Evolutionary conservation across 1,140 invertebrate genomes (phyloP), one percentile per base, ranked within the genome.

Genomic region (Eurytemora carolleeae): DNA sequence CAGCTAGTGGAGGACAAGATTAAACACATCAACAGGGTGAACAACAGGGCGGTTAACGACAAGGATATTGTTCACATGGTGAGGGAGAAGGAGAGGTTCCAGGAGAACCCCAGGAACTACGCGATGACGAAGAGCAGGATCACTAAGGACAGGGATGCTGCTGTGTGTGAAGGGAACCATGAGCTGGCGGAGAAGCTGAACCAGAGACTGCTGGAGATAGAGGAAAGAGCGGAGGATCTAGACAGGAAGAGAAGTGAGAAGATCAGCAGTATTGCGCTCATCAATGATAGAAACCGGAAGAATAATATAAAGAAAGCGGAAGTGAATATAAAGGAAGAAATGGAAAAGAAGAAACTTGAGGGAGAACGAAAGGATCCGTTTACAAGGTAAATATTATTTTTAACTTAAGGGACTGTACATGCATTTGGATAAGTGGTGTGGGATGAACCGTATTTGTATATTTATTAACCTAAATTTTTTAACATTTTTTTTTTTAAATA

Each of bases 111-210:
- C 0, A 88, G 87, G 63, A 98, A 98, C 74, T 98, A 93, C 75
- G 95, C 94, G 0, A 87, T 98, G 83, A 87, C 85, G 69, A 98
- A 98, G 70, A 90, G 90, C 0, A 79, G 87, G 65, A 74, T 98
- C 0, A 85, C 98, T 81, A 94, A 97, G 71, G 81, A 87, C 66
- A 79, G 86, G 67, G 86, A 88, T 66, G 79, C 80, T 53, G 82
- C 83, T 1, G 71, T 69, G 20, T 64, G 70, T 55, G 70, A 67
- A 66, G 87, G 83, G n/a, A 86, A 88, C 65, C 84, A 89, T 44
- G 81, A 82, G 64, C 73, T 80, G 58, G 54, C 20, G 16, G 21
- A 57, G 2, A 18, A 57, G 55, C 19, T 61, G 20, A 26, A 24
- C 18, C n/a, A 64, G 31, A 70, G 77, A 62, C 67, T 78, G n/a